Evolutionary conservation across 1,140 invertebrate genomes (phyloP), one percentile per base, ranked within the genome.

Genomic region (Belonocnema kinseyi): DNA sequence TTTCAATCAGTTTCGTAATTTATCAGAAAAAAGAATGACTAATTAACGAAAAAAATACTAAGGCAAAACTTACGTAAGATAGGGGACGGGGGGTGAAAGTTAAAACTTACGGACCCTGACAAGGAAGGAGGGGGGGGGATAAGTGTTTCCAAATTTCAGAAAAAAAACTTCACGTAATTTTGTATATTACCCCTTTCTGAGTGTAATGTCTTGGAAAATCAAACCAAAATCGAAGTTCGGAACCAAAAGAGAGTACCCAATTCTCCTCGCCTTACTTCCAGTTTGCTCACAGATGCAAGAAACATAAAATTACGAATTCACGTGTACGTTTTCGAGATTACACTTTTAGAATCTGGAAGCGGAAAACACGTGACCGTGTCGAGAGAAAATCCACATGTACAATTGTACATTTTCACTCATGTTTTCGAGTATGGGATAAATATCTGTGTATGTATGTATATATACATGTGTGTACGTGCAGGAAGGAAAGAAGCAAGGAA

Each of bases 331-430:
- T 26, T 66, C 61, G n/a, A 40, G 61, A 66, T 66, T 66, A 66
- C 61, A 66, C 61, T 66, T 66, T 66, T 40, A 40, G 61, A 66
- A 66, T 66, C 61, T 66, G 61, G 6, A 33, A 66, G 16, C 14
- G 61, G 21, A 66, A 14, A 66, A 33, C 13, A 78, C 77, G 76
- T 77, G 77, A 70, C 51, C 50, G 12, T 66, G 50, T 19, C 33
- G 74, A 52, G 52, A 74, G 73, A 52, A 33, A 73, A 73, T 7
- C 21, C 51, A 77, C 51, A 52, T 71, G 73, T 77, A 75, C 77
- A 51, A 74, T 46, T n/a, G 58, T 46, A 61, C 46, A 40, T 6
- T 54, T 74, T 26, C 72, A 17, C 40, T 26, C 13, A 51, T 17
- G 26, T 40, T 66, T 75, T 19, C 17, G 33, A 7, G 11, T 11